These are phyloP conservation scores for Rhyacophila brunnea DNA, from an alignment of 1,140 invertebrate species.

Conservation along the genomic window DNA sequence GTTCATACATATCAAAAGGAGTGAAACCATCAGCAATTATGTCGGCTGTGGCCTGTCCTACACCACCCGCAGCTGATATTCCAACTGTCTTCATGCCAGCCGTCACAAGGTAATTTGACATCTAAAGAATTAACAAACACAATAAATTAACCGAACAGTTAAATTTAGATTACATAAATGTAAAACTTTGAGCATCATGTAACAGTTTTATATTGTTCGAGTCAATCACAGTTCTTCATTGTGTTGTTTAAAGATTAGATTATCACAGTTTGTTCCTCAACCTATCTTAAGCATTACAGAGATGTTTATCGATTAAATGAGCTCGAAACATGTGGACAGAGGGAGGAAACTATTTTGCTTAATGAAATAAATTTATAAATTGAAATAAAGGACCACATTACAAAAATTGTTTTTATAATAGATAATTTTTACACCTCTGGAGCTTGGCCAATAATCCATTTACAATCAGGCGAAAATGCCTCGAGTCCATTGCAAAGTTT, in stretches of 20 bases:
- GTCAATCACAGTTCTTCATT: too few relatives aligned
- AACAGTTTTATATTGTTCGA: too few relatives aligned
- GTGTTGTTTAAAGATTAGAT: too few relatives aligned
- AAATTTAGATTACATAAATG: neutral
- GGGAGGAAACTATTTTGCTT: too few relatives aligned
- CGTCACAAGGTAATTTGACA: constrained; percentile 92
- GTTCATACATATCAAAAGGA: constrained; percentile 83
- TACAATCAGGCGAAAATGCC: constrained; percentile 91
- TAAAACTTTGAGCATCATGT: neutral
- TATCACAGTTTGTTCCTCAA: too few relatives aligned
- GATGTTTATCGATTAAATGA: too few relatives aligned
- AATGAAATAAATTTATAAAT: too few relatives aligned
- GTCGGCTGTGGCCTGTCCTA: constrained; percentile 88
- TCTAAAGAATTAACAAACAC: constrained; percentile 52
- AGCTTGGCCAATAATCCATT: constrained; percentile 89
- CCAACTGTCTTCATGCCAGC: constrained; percentile 95
- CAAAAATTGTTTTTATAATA: too few relatives aligned
- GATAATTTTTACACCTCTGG: constrained; percentile 83
- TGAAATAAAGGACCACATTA: too few relatives aligned
- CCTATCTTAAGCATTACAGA: too few relatives aligned
- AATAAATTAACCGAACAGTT: neutral
- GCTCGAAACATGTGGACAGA: too few relatives aligned
- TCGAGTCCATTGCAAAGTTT: constrained; percentile 85
- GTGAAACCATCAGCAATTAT: constrained; percentile 83
- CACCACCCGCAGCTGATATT: constrained; percentile 88